phyloP scores from a whole-genome alignment of 2,113 vertebrate genomes.

The Prochilodus magdalenae region DNA sequence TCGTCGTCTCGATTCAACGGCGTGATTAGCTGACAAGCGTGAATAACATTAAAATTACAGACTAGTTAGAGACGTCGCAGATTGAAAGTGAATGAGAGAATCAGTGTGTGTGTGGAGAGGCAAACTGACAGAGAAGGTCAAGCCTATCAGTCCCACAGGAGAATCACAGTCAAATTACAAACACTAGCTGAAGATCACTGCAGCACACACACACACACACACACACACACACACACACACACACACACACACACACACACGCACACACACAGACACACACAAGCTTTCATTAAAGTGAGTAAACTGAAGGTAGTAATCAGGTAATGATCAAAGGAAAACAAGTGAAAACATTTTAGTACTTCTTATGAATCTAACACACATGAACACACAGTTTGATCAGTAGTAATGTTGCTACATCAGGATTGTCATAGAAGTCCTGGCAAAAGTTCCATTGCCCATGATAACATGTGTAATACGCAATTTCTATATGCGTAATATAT shows the following conservation, averaged over 20 bases:
- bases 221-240: background rate
- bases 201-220: slow-evolving; percentile 25
- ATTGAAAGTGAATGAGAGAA: slow-evolving; percentile 42
- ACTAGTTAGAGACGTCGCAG: slow-evolving; percentile 37
- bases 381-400: too few species aligned
- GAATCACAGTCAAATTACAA: slow-evolving; percentile 41
- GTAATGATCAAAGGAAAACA: too few species aligned
- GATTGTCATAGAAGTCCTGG: too few species aligned
- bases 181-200: slow-evolving; percentile 18
- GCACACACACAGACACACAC: background rate
- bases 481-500: too few species aligned
- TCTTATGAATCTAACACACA: too few species aligned
- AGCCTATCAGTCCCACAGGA: slow-evolving; percentile 38
- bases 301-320: too few species aligned
- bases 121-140: slow-evolving; percentile 47
- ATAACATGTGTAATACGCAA: too few species aligned
- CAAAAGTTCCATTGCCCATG: too few species aligned
- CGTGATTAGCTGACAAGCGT: slow-evolving; percentile 44
- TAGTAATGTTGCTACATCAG: too few species aligned
- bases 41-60: slow-evolving; percentile 48
- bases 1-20: slow-evolving; percentile 13
- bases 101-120: slow-evolving; percentile 12
- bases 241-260: slow-evolving; percentile 6
- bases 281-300: too few species aligned
- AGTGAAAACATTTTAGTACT: too few species aligned